phyloP scores from a whole-genome alignment of 2,888 invertebrate species.

The Auanema sp. region DNA sequence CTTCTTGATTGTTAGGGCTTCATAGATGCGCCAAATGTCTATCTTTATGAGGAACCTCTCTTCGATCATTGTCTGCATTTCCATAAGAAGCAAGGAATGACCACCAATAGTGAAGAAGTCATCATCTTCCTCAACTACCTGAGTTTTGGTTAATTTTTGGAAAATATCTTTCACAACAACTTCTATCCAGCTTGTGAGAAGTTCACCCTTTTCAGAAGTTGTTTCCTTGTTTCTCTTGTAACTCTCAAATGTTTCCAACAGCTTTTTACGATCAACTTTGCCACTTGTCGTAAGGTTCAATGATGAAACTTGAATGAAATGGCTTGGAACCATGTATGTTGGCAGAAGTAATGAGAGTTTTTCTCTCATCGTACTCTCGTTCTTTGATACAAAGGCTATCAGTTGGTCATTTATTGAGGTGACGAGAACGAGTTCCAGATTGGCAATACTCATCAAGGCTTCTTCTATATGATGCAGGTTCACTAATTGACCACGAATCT shows the following conservation, averaged over 20 bases:
- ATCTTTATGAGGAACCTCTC: conserved; percentile 36
- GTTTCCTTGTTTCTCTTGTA: conserved; percentile 15
- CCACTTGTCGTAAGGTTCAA: conserved; percentile 45
- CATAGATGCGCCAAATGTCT: background rate
- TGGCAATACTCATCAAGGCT: conserved; percentile 10
- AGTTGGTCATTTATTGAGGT: conserved; percentile 23
- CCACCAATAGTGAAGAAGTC: conserved; percentile 53
- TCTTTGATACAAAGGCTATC: conserved; percentile 27
- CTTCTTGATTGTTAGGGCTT: too few relatives aligned
- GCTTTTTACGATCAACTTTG: conserved; percentile 37
- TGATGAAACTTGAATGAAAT: conserved; percentile 30
- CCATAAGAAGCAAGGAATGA: conserved; percentile 49
- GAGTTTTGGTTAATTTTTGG: background rate
- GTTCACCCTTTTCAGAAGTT: conserved; percentile 15
- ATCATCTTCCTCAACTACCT: conserved; percentile 15
- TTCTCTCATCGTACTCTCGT: background rate
- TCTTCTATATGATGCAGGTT: conserved; percentile 32
- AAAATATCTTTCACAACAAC: conserved; percentile 12
- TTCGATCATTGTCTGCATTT: conserved; percentile 35
- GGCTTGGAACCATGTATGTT: conserved; percentile 27
- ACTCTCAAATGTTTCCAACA: conserved; percentile 37
- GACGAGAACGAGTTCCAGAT: conserved; percentile 10
- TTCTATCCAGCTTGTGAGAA: conserved; percentile 30
- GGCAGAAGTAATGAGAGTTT: background rate
- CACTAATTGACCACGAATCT: conserved; percentile 41